Conservation (phyloP, 1,140 invertebrate genomes). For the Megathymus violae region DNA sequence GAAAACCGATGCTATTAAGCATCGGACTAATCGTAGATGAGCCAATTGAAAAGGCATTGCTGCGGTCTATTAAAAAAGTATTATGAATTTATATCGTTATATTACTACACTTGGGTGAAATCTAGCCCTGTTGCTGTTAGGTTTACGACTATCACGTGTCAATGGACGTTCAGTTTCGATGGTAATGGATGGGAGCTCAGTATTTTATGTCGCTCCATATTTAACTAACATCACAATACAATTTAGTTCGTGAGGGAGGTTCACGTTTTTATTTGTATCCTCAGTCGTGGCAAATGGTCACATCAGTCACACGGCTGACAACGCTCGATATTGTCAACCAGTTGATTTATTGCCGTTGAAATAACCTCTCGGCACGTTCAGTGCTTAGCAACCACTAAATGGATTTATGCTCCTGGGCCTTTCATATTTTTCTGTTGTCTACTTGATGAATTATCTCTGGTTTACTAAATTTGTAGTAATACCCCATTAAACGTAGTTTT, state of each 20-base stretch:
- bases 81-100: no score
- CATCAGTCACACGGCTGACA: conserved; percentile 38
- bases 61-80: no score
- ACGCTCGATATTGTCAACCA: conserved; percentile 37
- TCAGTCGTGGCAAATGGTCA: conserved; percentile 19
- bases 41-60: no score
- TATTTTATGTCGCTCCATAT: not conserved
- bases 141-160: no score
- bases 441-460: not conserved
- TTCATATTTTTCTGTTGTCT: not conserved
- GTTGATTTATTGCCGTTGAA: conserved; percentile 44
- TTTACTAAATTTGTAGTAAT: no score
- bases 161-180: no score
- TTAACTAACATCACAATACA: conserved; percentile 10
- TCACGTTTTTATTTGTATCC: conserved; percentile 21
- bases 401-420: not conserved
- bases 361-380: conserved; percentile 34
- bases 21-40: no score
- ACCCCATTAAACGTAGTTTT: no score
- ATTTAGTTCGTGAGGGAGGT: conserved; percentile 1
- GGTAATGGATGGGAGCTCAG: no score
- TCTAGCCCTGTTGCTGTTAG: no score
- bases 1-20: no score
- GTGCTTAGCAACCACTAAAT: conserved; percentile 17
- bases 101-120: no score